These are phyloP conservation scores for Hirtodrosophila histrioides DNA, from an alignment of 2,888 invertebrate species.

Conservation along the genomic window DNA sequence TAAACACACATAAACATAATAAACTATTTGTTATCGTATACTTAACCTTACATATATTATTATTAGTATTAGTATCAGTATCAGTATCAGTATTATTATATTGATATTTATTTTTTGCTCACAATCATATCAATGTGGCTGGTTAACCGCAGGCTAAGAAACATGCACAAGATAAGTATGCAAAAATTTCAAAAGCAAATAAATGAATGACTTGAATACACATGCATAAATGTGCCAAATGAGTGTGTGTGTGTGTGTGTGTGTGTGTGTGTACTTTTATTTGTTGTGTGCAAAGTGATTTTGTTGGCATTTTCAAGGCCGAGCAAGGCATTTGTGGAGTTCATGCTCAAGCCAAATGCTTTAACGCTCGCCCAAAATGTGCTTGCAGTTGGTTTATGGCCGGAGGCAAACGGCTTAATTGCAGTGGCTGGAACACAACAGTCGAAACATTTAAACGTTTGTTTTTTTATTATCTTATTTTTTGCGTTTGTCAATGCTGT, in stretches of 20 bases:
- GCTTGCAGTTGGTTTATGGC: constrained; percentile 54
- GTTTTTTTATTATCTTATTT: constrained; percentile 9
- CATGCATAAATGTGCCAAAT: constrained; percentile 36
- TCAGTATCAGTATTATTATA: no score
- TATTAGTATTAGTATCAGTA: no score
- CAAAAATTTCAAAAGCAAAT: constrained; percentile 44
- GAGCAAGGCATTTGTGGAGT: constrained; percentile 53
- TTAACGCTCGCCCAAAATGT: constrained; percentile 40
- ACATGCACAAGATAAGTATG: constrained; percentile 46
- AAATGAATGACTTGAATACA: constrained; percentile 51
- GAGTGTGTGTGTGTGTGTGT: constrained; percentile 9
- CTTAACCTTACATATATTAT: no score
- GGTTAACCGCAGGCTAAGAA: constrained; percentile 32
- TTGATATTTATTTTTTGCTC: not conserved
- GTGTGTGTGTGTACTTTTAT: constrained; percentile 10
- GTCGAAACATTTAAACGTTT: constrained; percentile 45
- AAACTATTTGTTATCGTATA: no score
- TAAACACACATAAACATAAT: no score
- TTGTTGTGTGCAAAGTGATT: constrained; percentile 42
- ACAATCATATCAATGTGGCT: constrained; percentile 21
- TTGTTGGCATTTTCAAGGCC: constrained; percentile 55
- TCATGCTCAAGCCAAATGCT: constrained; percentile 30
- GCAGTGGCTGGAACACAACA: constrained; percentile 42
- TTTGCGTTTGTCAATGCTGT: constrained; percentile 44
- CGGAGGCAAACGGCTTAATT: constrained; percentile 55